A percentile compares a stretch with the other conserved stretches of the same genome.
phyloP scores from a whole-genome alignment of 2,113 vertebrate genomes.

The Bos javanicus region DNA sequence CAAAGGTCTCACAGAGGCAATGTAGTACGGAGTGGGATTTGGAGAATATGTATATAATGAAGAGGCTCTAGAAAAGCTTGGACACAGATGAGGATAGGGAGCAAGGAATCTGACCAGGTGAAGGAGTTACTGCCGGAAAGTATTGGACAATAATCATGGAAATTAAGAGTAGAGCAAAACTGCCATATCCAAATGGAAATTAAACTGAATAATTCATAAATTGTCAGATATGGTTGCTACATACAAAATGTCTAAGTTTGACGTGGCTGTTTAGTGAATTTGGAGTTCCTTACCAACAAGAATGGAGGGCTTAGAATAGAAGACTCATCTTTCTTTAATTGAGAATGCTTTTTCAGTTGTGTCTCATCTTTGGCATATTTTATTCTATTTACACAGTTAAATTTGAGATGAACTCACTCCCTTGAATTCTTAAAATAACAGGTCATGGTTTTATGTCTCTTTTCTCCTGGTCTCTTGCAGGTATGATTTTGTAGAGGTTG shows the following conservation, averaged over 20 bases:
- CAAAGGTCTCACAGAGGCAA: not conserved
- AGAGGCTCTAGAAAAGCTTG: not conserved
- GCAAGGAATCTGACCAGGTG: not conserved
- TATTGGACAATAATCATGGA: not conserved
- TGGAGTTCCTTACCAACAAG: not conserved
- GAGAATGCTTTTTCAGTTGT: not conserved
- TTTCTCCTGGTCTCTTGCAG: constrained; percentile 77
- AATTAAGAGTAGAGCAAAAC: not conserved
- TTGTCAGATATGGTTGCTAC: not conserved
- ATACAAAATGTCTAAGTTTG: not conserved
- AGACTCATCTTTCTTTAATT: not conserved
- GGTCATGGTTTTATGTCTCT: constrained; percentile 34
- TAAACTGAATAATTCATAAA: not conserved
- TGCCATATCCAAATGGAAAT: not conserved
- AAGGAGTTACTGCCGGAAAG: not conserved
- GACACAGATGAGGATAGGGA: not conserved
- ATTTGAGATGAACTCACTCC: not conserved
- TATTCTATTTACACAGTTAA: constrained; percentile 38
- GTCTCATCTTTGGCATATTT: constrained; percentile 33
- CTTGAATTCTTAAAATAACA: not conserved
- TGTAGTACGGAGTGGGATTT: not conserved
- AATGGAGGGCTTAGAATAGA: not conserved
- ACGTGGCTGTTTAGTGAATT: not conserved
- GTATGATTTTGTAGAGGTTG: constrained; percentile 98
- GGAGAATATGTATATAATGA: not conserved